Evolutionary conservation across 2,888 invertebrate genomes (phyloP), one percentile per base, ranked within the genome.

Genomic region (Junonia oenone): DNA sequence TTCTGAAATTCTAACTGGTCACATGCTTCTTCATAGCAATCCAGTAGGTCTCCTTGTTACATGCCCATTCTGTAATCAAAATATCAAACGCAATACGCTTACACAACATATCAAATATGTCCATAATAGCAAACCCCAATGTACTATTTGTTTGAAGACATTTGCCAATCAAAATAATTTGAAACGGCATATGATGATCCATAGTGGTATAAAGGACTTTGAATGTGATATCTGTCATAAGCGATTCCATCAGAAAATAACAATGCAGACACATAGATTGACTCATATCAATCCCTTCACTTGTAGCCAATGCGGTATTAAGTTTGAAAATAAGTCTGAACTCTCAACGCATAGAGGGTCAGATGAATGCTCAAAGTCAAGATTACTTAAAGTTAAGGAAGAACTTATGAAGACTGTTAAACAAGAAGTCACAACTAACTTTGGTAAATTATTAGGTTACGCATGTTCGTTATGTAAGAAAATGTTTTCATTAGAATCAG

Each of bases 161-260:
- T 91, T 91, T 71, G 90, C 90, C 0, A 91, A 89, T 63, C 83
- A 85, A 0, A 88, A 90, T 59, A 91, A 91, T 58, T 69, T 90
- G 15, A 90, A 90, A 69, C 81, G 90, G 0, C 91, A 91, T 64
- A 86, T 89, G 85, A 83, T 87, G 82, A 90, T 90, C 6, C 91
- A 91, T 56, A 80, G 68, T 0, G 90, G 88, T 0, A 67, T 85
- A 1, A 77, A 81, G 59, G 85, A 88, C n/a, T 91, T 84, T 60
- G 82, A 83, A 63, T 91, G 91, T 68, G 89, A 90, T 52, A 76
- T 91, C 8, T 91, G 91, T 62, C 73, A 71, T 9, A 90, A 89
- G 59, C 68, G 83, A 29, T 91, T 91, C 67, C 83, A 83, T 53
- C 90, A 90, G 50, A 90, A 89, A 67, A 88, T 87, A 11, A 87